phyloP scores from a whole-genome alignment of 2,797 vertebrate genomes.

The Neopelma chrysocephalum region DNA sequence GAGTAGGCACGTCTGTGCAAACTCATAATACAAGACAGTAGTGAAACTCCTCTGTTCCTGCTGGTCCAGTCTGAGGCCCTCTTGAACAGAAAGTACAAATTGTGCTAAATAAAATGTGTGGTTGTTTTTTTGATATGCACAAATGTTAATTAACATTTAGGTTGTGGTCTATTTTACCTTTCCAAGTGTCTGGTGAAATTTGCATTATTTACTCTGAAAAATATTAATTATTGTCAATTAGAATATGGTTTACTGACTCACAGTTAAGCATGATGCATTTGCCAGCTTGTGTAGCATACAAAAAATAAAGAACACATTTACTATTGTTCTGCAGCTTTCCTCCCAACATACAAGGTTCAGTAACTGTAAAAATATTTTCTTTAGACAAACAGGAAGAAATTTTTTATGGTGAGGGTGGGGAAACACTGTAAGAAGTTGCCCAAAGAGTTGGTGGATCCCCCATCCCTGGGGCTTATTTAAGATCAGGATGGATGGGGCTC shows the following conservation, averaged over 20 bases:
- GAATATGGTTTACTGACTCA: background rate
- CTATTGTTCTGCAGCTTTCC: background rate
- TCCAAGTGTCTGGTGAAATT: background rate
- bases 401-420: background rate
- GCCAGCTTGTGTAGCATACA: background rate
- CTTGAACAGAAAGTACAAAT: background rate
- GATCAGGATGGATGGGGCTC: rapidly evolving
- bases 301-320: background rate
- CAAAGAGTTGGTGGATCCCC: background rate
- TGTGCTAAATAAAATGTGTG: background rate
- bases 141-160: background rate
- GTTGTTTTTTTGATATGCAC: background rate
- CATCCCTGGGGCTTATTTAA: background rate
- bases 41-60: background rate
- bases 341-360: background rate
- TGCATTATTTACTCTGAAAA: background rate
- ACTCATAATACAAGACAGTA: background rate
- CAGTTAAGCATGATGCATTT: background rate
- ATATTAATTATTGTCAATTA: background rate
- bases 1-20: background rate
- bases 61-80: background rate
- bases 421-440: background rate
- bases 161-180: background rate
- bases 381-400: background rate
- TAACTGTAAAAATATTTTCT: background rate